A percentile compares a stretch with the other conserved stretches of the same genome.
Evolutionary conservation across 1,140 invertebrate genomes (phyloP).

Genomic region (Octopus sinensis): DNA sequence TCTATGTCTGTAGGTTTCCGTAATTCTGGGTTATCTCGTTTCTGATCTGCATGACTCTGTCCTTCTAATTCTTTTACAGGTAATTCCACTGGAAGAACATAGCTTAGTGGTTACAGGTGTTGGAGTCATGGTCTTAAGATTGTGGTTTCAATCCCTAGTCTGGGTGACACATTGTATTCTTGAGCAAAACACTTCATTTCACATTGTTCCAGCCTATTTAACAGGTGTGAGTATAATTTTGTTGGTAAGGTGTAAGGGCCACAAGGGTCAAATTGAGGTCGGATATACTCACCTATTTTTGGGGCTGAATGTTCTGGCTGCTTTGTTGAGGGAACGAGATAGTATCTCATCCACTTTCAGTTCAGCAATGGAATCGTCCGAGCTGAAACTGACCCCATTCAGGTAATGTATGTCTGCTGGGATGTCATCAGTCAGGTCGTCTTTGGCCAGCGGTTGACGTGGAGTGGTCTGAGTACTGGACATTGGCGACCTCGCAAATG

Average conservation of each 20-base stretch:
- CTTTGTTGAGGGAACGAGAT: slow-evolving; percentile 34
- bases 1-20: no score
- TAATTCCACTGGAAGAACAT: background rate
- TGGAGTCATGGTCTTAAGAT: background rate
- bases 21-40: no score
- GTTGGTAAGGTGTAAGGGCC: background rate
- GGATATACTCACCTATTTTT: slow-evolving; percentile 29
- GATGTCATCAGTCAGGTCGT: no score
- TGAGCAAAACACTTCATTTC: no score
- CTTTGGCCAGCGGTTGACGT: no score
- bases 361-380: slow-evolving; percentile 15
- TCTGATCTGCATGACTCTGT: no score
- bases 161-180: background rate
- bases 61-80: background rate
- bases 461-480: no score
- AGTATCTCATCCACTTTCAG: slow-evolving; percentile 32
- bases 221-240: background rate
- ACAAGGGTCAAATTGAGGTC: slow-evolving; percentile 15
- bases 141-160: background rate
- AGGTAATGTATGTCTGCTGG: no score
- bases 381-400: background rate
- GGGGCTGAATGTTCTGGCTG: slow-evolving; percentile 24
- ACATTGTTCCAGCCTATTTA: background rate
- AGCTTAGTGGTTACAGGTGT: background rate
- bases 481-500: no score